Evolutionary conservation across 2,797 vertebrate species (phyloP), one percentile per base, ranked within the genome.

Genomic region (Gallinago stenura): DNA sequence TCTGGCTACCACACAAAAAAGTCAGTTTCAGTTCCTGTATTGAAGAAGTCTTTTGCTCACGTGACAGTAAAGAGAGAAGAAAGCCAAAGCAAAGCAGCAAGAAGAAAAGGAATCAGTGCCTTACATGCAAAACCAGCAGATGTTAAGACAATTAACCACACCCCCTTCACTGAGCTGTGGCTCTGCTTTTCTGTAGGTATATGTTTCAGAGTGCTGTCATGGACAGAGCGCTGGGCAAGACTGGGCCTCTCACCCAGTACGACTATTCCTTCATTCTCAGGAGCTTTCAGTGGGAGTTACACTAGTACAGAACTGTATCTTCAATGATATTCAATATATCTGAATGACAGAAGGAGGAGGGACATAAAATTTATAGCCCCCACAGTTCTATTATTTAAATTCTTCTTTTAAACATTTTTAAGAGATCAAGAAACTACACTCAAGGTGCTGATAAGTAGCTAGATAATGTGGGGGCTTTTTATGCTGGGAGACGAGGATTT

Each of bases 141-240:
- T 5, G 9, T 8, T 20, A 28, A 8, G 18, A 10, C n/a, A 53
- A 45, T 45, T 18, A 58, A 54, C 4, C 1, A 1, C 5, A 15
- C 0, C 64, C 35, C 46, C 56, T n/a, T 10, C 43, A 48, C 8
- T 12, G 26, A 75, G 50, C 20, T 77, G 60, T 10, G 7, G 28
- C 20, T 5, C 0, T 6, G 15, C 33, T 66, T 31, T 70, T 19
- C 73, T 33, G 18, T 0, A 51, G 7, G 19, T 3, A 7, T 8
- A 30, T 0, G 0, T 24, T 61, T 25, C 83, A 66, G 65, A 61
- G 41, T 6, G 3, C 39, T 70, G 20, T 2, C 69, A 22, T 0
- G 1, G 24, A 70, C 19, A 37, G 18, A 76, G 26, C 1, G 0
- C 12, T 9, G 13, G 69, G 50, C 35, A 22, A 26, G 39, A 33